Evolutionary conservation across 2,888 invertebrate genomes (phyloP), one percentile per base, ranked within the genome.

Genomic region (Hermaeophaga mercurialis): DNA sequence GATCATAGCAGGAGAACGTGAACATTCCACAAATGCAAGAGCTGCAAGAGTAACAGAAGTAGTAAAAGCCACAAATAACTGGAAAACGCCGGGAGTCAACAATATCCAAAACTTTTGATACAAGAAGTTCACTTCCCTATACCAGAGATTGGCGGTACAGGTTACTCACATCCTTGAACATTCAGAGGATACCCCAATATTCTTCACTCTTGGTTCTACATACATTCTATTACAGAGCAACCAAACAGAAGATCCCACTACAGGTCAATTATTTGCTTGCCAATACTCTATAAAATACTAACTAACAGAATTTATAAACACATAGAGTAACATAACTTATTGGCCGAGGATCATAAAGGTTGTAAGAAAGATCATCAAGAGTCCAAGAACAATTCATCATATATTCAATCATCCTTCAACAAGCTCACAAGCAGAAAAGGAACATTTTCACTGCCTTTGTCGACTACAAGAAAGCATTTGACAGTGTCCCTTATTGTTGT

Each of bases 341-440:
- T 43, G 14, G 26, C 43, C 2, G 43, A 43, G 26, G 43, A 43
- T 12, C 43, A 22, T 6, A 43, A 43, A 43, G 22, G 6, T 9
- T 43, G 43, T 26, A 26, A 26, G 26, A 24, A 26, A 22, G 14
- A 43, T 11, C 43, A 43, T 3, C 43, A 43, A 26, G 43, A 7
- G 43, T 43, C 6, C 43, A 43, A 24, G 26, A 24, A 22, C 22
- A 26, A 19, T 9, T 43, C 8, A 19, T 26, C 14, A 8, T 12
- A 7, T 8, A 22, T 15, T 43, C 33, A 15, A 26, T 43, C 14
- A 24, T 22, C 28, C 28, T 28, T 28, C 7, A 8, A 28, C 28
- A 28, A 28, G 28, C 9, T 9, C 28, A 28, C 9, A 28, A 28
- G n/a, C 9, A 8, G 7, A 7, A 28, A 3, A 4, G 28, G 8